Evolutionary conservation across 92 coral and sea anemone genomes (phyloP), one percentile per base, ranked within the genome.

Genomic region (Epizoanthus illoricatus): DNA sequence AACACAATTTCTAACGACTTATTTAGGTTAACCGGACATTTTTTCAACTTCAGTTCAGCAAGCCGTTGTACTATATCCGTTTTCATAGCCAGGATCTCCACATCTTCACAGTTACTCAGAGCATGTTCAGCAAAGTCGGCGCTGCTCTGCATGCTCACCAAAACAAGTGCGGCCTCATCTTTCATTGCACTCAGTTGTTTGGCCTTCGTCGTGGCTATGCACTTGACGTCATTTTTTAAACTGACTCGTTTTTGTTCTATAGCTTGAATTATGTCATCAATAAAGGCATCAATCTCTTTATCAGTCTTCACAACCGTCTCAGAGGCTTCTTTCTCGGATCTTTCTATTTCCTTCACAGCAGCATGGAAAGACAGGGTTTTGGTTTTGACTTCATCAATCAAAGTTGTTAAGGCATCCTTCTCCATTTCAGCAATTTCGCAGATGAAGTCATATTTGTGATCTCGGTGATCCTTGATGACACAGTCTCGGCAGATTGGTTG

Each of bases 81-180:
- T 28, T 28, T 28, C 33, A 28, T 28, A 28, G 33, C 1, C 33
- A 28, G 33, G 33, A 28, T 28, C 33, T 28, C 33, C 33, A 28
- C 33, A 28, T 28, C 33, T 28, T 85, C 86, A 39, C 91, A 91
- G 36, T 76, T 83, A n/a, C 67, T 49, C 39, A 90, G 40, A 18
- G 85, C 84, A 15, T 64, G 71, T 17, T 87, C 85, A 55, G 91
- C 66, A 33, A 85, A 90, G 4, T 75, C 84, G 47, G 43, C 28
- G 84, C 60, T 21, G 85, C 75, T 5, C 83, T 82, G 79, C 11
- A 76, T 82, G 49, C 33, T 28, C 33, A 1, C 33, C 33, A 28
- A 28, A 28, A 28, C 33, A 0, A 28, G 0, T 28, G 33, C 33
- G 33, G 33, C 33, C 33, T 28, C 33, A 28, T 28, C 33, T 28